phyloP scores from a whole-genome alignment of 2,113 vertebrate species.

The Callithrix jacchus region DNA sequence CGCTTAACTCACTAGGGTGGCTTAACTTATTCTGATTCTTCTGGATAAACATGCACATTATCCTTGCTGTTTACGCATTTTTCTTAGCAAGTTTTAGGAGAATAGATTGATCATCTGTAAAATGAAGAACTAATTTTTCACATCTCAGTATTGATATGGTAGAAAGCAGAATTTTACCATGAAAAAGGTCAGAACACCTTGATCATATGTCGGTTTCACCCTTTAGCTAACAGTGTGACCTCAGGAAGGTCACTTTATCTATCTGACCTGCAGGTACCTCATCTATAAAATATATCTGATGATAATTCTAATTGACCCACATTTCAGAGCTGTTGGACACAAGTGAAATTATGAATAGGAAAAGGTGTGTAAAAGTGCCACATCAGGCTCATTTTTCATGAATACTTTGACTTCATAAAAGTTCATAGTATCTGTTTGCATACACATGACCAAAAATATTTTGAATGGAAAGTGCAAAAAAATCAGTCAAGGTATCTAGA shows the following conservation, averaged over 20 bases:
- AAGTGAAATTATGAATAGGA: background rate
- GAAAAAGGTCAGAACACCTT: slow-evolving; percentile 15
- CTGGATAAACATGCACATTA: background rate
- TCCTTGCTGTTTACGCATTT: background rate
- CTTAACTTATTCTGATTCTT: background rate
- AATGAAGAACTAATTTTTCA: background rate
- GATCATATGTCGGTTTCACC: background rate
- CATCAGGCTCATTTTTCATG: background rate
- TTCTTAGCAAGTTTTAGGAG: slow-evolving; percentile 15
- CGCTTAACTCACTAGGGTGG: background rate
- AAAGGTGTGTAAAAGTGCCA: background rate
- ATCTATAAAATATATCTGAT: slow-evolving; percentile 28
- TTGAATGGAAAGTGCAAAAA: background rate
- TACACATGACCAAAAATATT: background rate
- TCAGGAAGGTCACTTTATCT: background rate
- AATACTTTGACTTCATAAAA: background rate
- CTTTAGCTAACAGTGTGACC: background rate
- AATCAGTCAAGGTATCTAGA: background rate
- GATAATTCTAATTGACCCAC: background rate
- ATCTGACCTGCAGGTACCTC: background rate
- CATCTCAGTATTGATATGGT: background rate
- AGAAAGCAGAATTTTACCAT: background rate
- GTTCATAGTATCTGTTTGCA: background rate
- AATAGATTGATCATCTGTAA: slow-evolving; percentile 25
- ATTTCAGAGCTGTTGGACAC: background rate